phyloP scores from a whole-genome alignment of 2,113 vertebrate genomes.

The Lepus timidus region DNA sequence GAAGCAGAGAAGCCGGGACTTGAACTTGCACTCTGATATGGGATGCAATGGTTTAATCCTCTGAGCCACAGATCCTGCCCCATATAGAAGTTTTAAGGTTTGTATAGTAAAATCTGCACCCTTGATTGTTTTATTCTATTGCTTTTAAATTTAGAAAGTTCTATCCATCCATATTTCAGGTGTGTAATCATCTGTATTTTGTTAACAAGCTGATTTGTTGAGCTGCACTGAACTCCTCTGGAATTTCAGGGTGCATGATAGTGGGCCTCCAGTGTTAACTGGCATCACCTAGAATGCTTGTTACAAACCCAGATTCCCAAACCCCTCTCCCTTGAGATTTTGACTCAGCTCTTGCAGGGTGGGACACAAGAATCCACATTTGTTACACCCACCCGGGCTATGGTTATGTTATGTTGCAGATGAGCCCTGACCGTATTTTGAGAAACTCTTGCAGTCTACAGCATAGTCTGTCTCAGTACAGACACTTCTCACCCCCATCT shows the following conservation, averaged over 20 bases:
- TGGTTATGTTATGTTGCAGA: neutral
- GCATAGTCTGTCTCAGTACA: neutral
- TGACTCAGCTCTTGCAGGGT: neutral
- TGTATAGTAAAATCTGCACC: slow-evolving; percentile 25
- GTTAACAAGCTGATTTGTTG: slow-evolving; percentile 42
- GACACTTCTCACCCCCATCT: neutral
- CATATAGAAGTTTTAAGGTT: neutral
- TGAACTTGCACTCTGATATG: no score
- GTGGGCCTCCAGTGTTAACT: slow-evolving; percentile 38
- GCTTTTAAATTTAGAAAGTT: slow-evolving; percentile 36
- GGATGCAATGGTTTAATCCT: no score
- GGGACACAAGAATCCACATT: neutral
- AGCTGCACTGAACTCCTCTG: slow-evolving; percentile 43
- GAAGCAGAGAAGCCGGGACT: no score
- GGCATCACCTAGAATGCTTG: neutral
- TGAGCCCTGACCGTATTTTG: neutral
- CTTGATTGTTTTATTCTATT: neutral
- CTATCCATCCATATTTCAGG: neutral
- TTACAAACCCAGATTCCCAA: slow-evolving; percentile 10
- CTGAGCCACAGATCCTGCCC: no score
- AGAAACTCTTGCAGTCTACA: neutral
- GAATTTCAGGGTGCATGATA: slow-evolving; percentile 41
- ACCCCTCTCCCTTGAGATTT: neutral
- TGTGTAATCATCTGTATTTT: slow-evolving; percentile 27
- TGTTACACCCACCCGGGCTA: neutral